Conservation (phyloP, 2,113 vertebrate species). For the Phrynocephalus versicolor region DNA sequence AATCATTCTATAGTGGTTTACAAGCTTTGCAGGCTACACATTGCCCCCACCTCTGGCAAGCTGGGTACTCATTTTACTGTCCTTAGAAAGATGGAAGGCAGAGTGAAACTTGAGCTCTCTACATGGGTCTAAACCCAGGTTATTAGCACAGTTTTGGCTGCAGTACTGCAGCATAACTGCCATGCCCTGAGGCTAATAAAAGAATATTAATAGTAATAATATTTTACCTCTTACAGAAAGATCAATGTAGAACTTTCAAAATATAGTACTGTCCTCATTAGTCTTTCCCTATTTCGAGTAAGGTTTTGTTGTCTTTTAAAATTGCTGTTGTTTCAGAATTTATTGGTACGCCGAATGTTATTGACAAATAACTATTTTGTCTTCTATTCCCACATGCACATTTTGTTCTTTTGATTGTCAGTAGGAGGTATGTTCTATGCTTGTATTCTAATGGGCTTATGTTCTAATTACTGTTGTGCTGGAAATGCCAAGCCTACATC, state of each 20-base stretch:
- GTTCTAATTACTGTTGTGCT: neutral
- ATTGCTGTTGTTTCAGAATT: neutral
- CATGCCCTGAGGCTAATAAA: too few relatives aligned
- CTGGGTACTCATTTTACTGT: too few relatives aligned
- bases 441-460: neutral
- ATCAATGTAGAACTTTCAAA: neutral
- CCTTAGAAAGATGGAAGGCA: too few relatives aligned
- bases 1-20: too few relatives aligned
- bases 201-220: too few relatives aligned
- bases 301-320: neutral
- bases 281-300: neutral
- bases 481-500: neutral
- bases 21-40: too few relatives aligned
- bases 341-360: neutral
- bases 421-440: neutral
- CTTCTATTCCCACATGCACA: neutral
- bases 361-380: neutral
- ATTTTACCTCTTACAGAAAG: neutral
- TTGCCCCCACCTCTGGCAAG: too few relatives aligned
- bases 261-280: neutral
- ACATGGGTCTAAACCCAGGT: too few relatives aligned
- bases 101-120: too few relatives aligned
- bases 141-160: too few relatives aligned
- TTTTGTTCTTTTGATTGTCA: neutral
- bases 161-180: too few relatives aligned